Conservation (phyloP, 2,113 vertebrate genomes). For the Tachuris rubrigastra region DNA sequence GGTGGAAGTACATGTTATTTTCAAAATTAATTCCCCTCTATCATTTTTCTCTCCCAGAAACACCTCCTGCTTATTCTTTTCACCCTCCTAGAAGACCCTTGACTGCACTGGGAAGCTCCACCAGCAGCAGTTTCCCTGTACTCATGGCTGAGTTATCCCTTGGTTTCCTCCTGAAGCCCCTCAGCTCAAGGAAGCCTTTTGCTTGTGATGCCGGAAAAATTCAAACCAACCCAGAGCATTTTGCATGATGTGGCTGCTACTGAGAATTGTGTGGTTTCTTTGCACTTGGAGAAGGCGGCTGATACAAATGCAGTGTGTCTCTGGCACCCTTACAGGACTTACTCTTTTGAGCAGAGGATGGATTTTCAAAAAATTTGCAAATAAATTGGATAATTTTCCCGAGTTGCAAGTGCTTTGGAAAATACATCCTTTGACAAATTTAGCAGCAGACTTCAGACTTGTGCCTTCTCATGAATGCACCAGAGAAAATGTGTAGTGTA, state of each 20-base stretch:
- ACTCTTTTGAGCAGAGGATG: neutral
- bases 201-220: neutral
- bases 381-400: slow-evolving; percentile 19
- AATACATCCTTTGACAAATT: neutral
- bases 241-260: neutral
- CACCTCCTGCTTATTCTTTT: neutral
- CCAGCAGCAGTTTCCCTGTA: neutral
- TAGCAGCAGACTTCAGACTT: neutral
- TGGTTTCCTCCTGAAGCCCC: neutral
- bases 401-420: neutral
- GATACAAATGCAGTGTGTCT: rapidly evolving
- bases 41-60: neutral
- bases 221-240: neutral
- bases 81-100: neutral
- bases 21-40: neutral
- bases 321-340: neutral
- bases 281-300: neutral
- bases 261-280: neutral
- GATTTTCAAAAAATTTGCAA: slow-evolving; percentile 43
- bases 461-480: neutral
- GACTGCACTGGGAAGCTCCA: neutral
- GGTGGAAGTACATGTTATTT: neutral
- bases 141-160: neutral
- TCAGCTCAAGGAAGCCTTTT: neutral
- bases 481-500: neutral